Percentiles rank a stretch among this genome's conserved stretches.
Conservation (phyloP, 2,797 vertebrate species). For the Sebastes variabilis region DNA sequence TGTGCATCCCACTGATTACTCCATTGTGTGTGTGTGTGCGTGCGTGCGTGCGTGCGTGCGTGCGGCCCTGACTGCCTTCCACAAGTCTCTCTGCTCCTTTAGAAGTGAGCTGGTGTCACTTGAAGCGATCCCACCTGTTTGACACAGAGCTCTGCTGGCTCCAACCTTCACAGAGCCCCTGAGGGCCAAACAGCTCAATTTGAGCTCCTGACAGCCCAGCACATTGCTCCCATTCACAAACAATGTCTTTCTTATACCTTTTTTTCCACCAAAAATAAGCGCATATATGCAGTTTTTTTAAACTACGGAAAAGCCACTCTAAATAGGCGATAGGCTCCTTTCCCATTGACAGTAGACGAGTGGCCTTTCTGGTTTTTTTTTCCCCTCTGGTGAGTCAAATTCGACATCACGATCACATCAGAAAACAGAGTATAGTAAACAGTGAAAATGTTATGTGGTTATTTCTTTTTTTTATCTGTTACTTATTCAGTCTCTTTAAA, state of each 20-base stretch:
- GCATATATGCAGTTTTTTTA: not conserved
- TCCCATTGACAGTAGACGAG: too few species aligned
- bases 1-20: not conserved
- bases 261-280: not conserved
- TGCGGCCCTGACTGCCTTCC: not conserved
- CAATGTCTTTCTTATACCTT: not conserved
- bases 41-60: not conserved
- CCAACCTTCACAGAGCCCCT: not conserved
- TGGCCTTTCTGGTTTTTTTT: too few species aligned
- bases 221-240: not conserved
- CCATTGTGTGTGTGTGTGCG: not conserved
- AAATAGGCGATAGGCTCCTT: too few species aligned
- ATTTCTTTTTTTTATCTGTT: not conserved
- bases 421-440: not conserved
- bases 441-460: not conserved
- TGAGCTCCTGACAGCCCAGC: not conserved
- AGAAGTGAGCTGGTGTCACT: not conserved
- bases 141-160: not conserved
- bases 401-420: too few species aligned
- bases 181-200: not conserved
- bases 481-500: not conserved
- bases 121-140: slow-evolving; percentile 15
- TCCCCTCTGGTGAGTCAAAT: too few species aligned
- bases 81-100: not conserved
- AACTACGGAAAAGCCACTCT: too few species aligned